Base-by-base conservation (phyloP, 2,888 invertebrate species). In the Patella pellucida region DNA sequence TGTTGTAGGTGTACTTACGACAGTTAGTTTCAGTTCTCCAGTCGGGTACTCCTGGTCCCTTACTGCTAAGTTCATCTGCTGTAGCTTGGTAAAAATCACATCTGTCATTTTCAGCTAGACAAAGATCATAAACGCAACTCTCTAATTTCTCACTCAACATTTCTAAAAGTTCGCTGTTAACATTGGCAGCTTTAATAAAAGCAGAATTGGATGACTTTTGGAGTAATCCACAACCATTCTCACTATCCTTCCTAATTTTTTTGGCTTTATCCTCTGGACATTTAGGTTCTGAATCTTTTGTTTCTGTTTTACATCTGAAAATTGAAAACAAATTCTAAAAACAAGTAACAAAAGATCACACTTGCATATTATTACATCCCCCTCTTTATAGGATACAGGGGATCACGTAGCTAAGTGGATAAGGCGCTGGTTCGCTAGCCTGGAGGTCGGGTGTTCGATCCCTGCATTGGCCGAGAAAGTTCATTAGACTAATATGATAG, bases 101-200 rank as follows among this genome's bases (percentile, higher is more conserved):
- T 3, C 62, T 19, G 11, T 3, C 4, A 23, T 62, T 62, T 19
- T 5, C 9, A 62, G 2, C 11, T 3, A 19, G 12, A 23, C 62
- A 62, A 19, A 62, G 3, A 62, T 62, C 62, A 62, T 11, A 62
- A 9, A 62, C 62, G 16, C 62, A 62, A 62, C 23, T 19, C 9
- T 11, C 14, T 11, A 15, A 19, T 23, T 3, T 11, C 3, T 9
- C 62, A 3, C 23, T 23, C 19, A 62, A 62, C 23, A 23, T 15
- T 3, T 4, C 0, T 1, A 19, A 12, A 62, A 3, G 5, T 0
- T 15, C 11, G 4, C 1, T 3, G 3, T 19, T 3, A 9, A 3
- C 23, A 4, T 11, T 9, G 3, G 62, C 62, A 19, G 62, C 62
- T 19, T 12, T 19, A 23, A 5, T 62, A 23, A 62, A 62, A 23